Conservation (phyloP, 1,140 invertebrate species). For the Drosophila leontia region DNA sequence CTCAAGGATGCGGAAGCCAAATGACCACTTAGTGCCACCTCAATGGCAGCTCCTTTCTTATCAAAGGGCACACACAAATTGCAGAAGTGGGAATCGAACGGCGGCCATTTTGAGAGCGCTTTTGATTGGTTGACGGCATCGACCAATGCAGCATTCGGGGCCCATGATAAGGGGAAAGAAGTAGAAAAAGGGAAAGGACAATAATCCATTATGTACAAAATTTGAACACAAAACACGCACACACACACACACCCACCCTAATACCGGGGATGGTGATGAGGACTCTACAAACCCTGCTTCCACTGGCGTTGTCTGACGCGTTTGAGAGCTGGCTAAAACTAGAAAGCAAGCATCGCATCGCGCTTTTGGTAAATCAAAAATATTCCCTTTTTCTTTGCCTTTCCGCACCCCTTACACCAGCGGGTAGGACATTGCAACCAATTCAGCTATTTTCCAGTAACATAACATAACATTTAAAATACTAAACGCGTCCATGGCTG, state of each 20-base stretch:
- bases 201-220: slow-evolving; percentile 85
- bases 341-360: slow-evolving; percentile 54
- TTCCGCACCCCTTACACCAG: slow-evolving; percentile 18
- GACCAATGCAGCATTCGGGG: slow-evolving; percentile 82
- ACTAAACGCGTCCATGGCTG: too few species aligned
- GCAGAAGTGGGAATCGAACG: slow-evolving; percentile 66
- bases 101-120: slow-evolving; percentile 84
- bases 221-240: slow-evolving; percentile 74
- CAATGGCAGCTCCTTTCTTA: slow-evolving; percentile 23
- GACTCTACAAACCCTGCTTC: slow-evolving; percentile 2
- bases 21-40: slow-evolving; percentile 26
- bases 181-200: slow-evolving; percentile 80
- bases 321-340: slow-evolving; percentile 50
- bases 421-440: background rate
- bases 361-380: slow-evolving; percentile 61
- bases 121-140: slow-evolving; percentile 85
- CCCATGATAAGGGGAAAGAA: slow-evolving; percentile 58
- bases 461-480: background rate
- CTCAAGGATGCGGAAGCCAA: slow-evolving; percentile 26
- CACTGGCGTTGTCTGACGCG: slow-evolving; percentile 67
- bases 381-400: slow-evolving; percentile 39
- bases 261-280: slow-evolving; percentile 29
- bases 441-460: background rate
- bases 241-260: slow-evolving; percentile 32
- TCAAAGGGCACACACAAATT: slow-evolving; percentile 44